Conservation (phyloP, 2,888 invertebrate species). For the Pristionchus maxplancki region DNA sequence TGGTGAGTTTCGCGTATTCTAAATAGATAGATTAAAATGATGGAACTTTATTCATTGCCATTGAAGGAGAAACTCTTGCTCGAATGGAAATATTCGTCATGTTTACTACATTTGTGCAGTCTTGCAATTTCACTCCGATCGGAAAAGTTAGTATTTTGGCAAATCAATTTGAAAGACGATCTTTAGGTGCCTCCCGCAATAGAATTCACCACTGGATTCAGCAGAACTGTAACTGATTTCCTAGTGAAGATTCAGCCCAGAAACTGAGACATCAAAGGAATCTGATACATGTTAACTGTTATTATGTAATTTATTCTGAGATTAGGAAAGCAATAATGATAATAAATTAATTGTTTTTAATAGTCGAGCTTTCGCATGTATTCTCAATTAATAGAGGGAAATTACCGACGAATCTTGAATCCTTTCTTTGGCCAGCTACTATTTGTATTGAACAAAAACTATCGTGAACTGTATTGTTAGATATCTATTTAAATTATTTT, state of each 20-base stretch:
- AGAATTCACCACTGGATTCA: conserved; percentile 41
- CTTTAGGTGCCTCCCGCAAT: not conserved
- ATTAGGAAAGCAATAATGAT: too few relatives aligned
- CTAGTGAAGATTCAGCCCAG: conserved; percentile 11
- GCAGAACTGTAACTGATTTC: not conserved
- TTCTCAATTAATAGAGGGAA: too few relatives aligned
- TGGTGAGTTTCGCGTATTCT: not conserved
- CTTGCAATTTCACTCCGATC: conserved; percentile 14
- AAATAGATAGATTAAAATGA: not conserved
- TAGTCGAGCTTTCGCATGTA: too few relatives aligned
- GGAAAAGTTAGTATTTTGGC: not conserved
- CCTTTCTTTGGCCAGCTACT: too few relatives aligned
- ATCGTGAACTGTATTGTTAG: too few relatives aligned
- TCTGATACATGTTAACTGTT: not conserved
- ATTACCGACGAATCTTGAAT: too few relatives aligned
- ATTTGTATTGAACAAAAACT: too few relatives aligned
- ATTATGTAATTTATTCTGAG: too few relatives aligned
- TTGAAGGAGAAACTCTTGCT: conserved; percentile 20
- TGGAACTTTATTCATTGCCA: not conserved
- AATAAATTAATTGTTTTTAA: too few relatives aligned
- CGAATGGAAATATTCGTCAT: conserved; percentile 40
- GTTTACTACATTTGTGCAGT: not conserved
- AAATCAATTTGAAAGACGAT: not conserved
- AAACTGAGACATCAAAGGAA: not conserved
- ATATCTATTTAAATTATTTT: too few relatives aligned